These are phyloP conservation scores for Hemitrygon akajei DNA, from an alignment of 2,797 vertebrate genomes.

Conservation along the genomic window DNA sequence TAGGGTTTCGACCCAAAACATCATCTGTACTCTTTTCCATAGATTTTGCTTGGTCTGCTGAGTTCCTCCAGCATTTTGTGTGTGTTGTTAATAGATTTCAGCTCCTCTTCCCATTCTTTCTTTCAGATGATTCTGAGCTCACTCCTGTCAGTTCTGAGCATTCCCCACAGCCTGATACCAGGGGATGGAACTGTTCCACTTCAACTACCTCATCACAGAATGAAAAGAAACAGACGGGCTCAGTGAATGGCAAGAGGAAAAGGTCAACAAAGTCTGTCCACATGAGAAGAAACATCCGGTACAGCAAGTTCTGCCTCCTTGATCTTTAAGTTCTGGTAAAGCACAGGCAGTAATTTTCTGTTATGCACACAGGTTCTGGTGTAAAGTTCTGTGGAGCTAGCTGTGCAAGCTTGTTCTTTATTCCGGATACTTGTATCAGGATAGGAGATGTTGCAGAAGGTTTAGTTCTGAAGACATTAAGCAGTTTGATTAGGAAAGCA, in stretches of 20 bases:
- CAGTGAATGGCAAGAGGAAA: constrained; percentile 77
- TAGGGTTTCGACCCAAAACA: too few species aligned
- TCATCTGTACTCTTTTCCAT: too few species aligned
- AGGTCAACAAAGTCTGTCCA: constrained; percentile 81
- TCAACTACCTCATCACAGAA: constrained; percentile 82
- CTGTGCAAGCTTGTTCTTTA: neutral
- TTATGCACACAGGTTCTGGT: constrained; percentile 2
- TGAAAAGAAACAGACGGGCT: constrained; percentile 68
- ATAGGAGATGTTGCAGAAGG: constrained; percentile 36
- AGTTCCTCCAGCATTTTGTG: too few species aligned
- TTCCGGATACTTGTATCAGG: constrained; percentile 41
- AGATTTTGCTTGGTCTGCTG: too few species aligned
- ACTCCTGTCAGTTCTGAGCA: constrained; percentile 64
- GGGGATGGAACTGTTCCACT: constrained; percentile 69
- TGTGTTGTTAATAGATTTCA: neutral
- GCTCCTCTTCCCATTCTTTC: constrained; percentile 29
- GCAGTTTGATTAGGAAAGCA: neutral
- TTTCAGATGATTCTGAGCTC: constrained; percentile 71
- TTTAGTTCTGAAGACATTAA: neutral
- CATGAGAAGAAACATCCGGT: constrained; percentile 98
- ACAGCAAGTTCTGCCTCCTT: constrained; percentile 37
- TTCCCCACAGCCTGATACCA: constrained; percentile 63
- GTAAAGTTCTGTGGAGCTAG: neutral
- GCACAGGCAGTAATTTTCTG: constrained; percentile 34
- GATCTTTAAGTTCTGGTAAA: neutral